phyloP scores from a whole-genome alignment of 2,888 invertebrate genomes.

The Dione juno region DNA sequence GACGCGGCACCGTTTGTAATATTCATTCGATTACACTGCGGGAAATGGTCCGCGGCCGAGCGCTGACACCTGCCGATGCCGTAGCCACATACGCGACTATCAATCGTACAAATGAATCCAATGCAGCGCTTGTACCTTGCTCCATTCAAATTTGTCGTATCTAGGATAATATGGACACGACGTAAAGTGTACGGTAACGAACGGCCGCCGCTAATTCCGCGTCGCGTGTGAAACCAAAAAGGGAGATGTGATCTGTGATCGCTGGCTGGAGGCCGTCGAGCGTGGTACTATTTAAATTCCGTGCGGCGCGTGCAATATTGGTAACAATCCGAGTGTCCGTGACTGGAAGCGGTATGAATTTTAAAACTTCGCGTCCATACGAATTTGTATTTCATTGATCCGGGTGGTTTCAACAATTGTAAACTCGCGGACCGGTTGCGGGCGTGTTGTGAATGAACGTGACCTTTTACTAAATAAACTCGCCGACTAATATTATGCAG shows the following conservation, averaged over 20 bases:
- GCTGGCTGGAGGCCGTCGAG: slow-evolving; percentile 48
- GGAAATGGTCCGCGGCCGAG: slow-evolving; percentile 75
- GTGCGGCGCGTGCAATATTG: slow-evolving; percentile 65
- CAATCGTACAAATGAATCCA: slow-evolving; percentile 63
- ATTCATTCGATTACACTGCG: slow-evolving; percentile 80
- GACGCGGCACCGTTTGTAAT: slow-evolving; percentile 77
- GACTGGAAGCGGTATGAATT: slow-evolving; percentile 66
- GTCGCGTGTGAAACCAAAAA: slow-evolving; percentile 55
- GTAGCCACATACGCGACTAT: slow-evolving; percentile 35
- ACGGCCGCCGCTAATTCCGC: slow-evolving; percentile 59
- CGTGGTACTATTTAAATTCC: slow-evolving; percentile 67
- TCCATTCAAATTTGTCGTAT: slow-evolving; percentile 47
- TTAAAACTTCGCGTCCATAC: slow-evolving; percentile 61
- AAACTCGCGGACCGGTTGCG: slow-evolving; percentile 33
- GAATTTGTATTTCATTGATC: slow-evolving; percentile 62
- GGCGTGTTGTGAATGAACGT: slow-evolving; percentile 32
- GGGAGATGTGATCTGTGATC: slow-evolving; percentile 53
- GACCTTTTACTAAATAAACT: slow-evolving; percentile 27
- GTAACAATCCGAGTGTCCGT: slow-evolving; percentile 66
- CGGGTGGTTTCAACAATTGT: slow-evolving; percentile 49
- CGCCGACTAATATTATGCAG: neutral
- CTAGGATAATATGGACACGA: slow-evolving; percentile 36
- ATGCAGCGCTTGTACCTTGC: slow-evolving; percentile 61
- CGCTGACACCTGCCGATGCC: slow-evolving; percentile 70
- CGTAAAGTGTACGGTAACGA: slow-evolving; percentile 54